Conservation (phyloP, 2,113 vertebrate genomes). For the Apteryx owenii region DNA sequence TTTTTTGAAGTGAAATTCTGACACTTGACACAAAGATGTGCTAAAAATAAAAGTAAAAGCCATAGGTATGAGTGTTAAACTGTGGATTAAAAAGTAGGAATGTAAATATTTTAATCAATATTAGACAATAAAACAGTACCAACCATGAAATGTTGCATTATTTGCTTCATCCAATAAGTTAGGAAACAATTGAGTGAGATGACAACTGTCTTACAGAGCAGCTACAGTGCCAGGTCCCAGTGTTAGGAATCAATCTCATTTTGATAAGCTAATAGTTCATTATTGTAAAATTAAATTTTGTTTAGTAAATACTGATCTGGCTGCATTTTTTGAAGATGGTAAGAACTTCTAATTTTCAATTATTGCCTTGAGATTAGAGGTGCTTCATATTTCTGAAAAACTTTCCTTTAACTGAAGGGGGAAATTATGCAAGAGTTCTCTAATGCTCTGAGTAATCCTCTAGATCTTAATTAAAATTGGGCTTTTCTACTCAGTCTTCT, state of each 20-base stretch:
- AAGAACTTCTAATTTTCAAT: not conserved
- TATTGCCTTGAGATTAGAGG: slow-evolving; percentile 11
- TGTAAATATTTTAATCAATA: slow-evolving; percentile 85
- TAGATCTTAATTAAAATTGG: not conserved
- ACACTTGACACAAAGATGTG: slow-evolving; percentile 75
- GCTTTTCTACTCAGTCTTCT: not conserved
- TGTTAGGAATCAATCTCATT: not conserved
- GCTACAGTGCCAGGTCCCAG: not conserved
- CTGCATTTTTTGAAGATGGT: not conserved
- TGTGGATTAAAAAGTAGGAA: slow-evolving; percentile 75
- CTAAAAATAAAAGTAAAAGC: slow-evolving; percentile 78
- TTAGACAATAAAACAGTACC: slow-evolving; percentile 82
- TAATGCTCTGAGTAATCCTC: not conserved
- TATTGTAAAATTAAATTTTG: not conserved
- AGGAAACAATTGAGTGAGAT: not conserved
- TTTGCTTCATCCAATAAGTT: slow-evolving; percentile 66
- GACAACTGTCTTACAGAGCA: not conserved
- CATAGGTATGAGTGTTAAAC: slow-evolving; percentile 81
- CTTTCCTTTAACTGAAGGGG: slow-evolving; percentile 19
- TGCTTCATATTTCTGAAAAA: not conserved
- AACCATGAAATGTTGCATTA: slow-evolving; percentile 65
- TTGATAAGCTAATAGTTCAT: not conserved
- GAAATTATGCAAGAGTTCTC: not conserved
- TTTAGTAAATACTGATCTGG: not conserved
- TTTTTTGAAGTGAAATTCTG: slow-evolving; percentile 56